A percentile compares a stretch with the other conserved stretches of the same genome.
phyloP scores from a whole-genome alignment of 2,797 vertebrate genomes.

The Telmatherina bonti region DNA sequence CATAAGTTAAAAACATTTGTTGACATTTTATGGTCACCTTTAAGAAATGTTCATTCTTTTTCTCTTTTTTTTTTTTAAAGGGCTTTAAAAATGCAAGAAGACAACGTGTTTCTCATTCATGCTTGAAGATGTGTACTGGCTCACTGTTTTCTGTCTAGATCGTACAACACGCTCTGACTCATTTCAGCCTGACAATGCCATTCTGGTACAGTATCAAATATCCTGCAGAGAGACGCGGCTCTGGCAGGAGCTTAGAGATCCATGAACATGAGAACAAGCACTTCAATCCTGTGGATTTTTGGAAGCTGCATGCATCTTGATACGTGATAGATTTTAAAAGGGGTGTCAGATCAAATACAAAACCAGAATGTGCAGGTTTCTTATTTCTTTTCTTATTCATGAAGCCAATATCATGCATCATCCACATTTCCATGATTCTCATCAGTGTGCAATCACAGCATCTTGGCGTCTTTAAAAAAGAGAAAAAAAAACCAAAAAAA shows the following conservation, averaged over 20 bases:
- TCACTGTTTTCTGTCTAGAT: constrained; percentile 39
- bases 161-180: constrained; percentile 56
- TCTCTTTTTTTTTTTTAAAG: not conserved
- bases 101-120: constrained; percentile 13
- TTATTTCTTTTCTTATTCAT: not conserved
- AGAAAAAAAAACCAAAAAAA: not conserved
- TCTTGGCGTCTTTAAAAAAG: constrained; percentile 45
- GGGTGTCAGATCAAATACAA: constrained; percentile 5
- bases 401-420: constrained; percentile 13
- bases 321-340: constrained; percentile 26
- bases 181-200: constrained; percentile 54
- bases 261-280: constrained; percentile 45
- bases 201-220: constrained; percentile 56
- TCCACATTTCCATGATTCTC: constrained; percentile 39
- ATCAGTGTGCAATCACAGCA: constrained; percentile 54
- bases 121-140: constrained; percentile 12
- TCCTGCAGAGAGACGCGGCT: constrained; percentile 48
- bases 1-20: not conserved
- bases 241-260: constrained; percentile 54
- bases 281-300: constrained; percentile 46
- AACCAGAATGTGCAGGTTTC: constrained; percentile 3
- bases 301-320: constrained; percentile 39
- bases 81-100: constrained; percentile 36
- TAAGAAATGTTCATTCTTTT: not conserved
- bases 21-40: not conserved